phyloP scores from a whole-genome alignment of 2,797 vertebrate genomes.

The Falco novaeseelandiae region DNA sequence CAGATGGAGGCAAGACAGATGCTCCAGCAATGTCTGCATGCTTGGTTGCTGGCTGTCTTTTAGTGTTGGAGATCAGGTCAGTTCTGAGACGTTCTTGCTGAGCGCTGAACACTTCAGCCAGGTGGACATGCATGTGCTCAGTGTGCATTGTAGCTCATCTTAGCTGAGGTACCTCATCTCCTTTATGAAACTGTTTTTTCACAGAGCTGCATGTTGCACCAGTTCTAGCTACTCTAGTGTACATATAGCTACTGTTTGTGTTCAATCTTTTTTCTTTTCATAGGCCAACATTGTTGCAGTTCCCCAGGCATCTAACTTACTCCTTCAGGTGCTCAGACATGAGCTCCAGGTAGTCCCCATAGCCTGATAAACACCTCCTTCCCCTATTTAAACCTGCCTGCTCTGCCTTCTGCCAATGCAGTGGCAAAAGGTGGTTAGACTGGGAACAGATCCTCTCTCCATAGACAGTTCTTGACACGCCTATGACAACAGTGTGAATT shows the following conservation, averaged over 20 bases:
- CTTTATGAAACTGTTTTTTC: background rate
- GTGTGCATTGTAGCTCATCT: background rate
- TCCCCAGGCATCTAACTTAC: background rate
- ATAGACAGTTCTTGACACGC: fast-evolving
- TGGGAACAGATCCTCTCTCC: background rate
- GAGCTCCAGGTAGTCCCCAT: background rate
- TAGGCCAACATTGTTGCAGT: background rate
- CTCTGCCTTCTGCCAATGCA: background rate
- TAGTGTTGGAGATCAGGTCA: background rate
- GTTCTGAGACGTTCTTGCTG: background rate
- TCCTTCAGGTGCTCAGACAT: background rate
- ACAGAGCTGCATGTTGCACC: background rate
- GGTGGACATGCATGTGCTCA: background rate
- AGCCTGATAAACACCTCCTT: background rate
- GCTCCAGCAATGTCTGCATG: background rate
- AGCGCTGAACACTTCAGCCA: background rate
- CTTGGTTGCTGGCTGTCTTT: background rate
- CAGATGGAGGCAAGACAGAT: background rate
- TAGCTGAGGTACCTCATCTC: background rate
- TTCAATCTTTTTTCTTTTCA: background rate
- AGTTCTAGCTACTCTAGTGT: background rate
- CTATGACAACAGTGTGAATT: fast-evolving
- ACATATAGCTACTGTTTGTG: fast-evolving
- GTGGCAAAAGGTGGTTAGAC: background rate
- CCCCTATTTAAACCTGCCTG: background rate